These are phyloP conservation scores for Alsophila aescularia DNA, from an alignment of 2,888 invertebrate genomes.

Conservation along the genomic window DNA sequence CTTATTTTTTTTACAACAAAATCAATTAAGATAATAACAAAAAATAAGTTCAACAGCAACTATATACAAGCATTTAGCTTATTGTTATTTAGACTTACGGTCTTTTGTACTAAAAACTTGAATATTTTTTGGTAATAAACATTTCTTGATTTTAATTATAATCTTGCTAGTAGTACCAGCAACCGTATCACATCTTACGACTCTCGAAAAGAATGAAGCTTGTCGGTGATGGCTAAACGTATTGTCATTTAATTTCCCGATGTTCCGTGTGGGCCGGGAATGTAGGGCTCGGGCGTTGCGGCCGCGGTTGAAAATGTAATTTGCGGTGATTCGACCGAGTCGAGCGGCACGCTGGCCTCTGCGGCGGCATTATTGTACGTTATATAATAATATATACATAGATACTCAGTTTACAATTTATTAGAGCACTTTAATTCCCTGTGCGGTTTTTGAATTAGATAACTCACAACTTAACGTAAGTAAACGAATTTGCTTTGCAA, in stretches of 20 bases:
- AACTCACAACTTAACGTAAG: no score
- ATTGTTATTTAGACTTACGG: no score
- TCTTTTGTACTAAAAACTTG: no score
- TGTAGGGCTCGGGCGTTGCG: conserved; percentile 43
- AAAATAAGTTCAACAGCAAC: no score
- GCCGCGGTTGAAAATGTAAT: conserved; percentile 73
- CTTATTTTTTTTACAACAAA: no score
- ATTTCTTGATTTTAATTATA: no score
- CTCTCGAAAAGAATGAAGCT: background rate
- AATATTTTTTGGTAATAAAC: no score
- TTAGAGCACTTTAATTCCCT: background rate
- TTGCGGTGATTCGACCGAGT: conserved; percentile 70
- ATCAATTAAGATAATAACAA: no score
- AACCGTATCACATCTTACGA: no score
- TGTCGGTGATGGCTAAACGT: background rate
- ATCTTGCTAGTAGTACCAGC: no score
- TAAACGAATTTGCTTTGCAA: background rate
- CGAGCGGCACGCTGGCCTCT: conserved; percentile 45
- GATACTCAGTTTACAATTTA: conserved; percentile 6
- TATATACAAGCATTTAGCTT: no score
- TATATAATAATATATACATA: conserved; percentile 18
- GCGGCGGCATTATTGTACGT: conserved; percentile 47
- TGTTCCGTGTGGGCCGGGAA: conserved; percentile 7
- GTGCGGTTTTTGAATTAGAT: no score
- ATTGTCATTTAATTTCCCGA: conserved; percentile 22